Evolutionary conservation across 2,797 vertebrate genomes (phyloP).

Genomic region (Bucorvus abyssinicus): DNA sequence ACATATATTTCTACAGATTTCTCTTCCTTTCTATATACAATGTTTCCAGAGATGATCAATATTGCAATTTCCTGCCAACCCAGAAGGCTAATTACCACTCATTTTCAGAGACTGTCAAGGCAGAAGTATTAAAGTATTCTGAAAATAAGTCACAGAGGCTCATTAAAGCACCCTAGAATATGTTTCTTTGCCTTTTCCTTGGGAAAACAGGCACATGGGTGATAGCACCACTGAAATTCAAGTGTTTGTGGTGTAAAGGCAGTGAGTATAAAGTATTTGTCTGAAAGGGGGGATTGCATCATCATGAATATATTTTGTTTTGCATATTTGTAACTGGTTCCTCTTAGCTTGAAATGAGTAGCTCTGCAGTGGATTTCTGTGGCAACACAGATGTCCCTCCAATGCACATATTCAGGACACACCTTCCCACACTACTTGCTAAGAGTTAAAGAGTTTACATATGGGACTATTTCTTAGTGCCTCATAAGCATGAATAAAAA

Average conservation of each 20-base stretch:
- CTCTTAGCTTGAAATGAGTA: not conserved
- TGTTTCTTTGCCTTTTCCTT: not conserved
- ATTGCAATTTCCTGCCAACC: slow-evolving; percentile 28
- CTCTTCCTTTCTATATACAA: not conserved
- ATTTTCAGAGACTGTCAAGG: slow-evolving; percentile 22
- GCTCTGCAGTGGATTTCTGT: not conserved
- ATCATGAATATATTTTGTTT: not conserved
- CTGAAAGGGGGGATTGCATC: not conserved
- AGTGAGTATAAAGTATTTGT: not conserved
- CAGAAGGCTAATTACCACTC: slow-evolving; percentile 27
- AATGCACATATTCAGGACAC: not conserved
- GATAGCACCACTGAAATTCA: not conserved
- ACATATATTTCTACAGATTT: not conserved
- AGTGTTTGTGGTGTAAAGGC: not conserved
- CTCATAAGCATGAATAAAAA: not conserved
- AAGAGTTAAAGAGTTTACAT: not conserved
- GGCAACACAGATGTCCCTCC: not conserved
- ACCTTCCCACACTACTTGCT: not conserved
- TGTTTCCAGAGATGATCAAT: slow-evolving; percentile 25
- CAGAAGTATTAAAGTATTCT: not conserved
- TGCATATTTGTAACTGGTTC: not conserved
- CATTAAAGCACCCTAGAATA: not conserved
- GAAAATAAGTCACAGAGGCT: not conserved
- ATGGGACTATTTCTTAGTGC: not conserved
- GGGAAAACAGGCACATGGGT: not conserved